Percentiles rank a stretch among this genome's conserved stretches.
phyloP scores from a whole-genome alignment of 2,113 vertebrate species.

The Carassius auratus region DNA sequence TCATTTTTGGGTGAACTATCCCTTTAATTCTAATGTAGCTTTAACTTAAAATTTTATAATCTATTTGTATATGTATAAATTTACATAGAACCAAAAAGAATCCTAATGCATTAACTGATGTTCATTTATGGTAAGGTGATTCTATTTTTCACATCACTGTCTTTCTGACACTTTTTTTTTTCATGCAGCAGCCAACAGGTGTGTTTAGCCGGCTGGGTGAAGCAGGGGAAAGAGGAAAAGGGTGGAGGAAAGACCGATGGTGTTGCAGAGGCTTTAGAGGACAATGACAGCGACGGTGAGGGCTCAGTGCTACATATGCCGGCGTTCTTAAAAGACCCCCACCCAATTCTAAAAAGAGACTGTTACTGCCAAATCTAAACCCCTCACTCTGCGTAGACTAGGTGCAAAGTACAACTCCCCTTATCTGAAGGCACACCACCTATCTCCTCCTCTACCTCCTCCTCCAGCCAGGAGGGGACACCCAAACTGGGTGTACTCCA shows the following conservation, averaged over 20 bases:
- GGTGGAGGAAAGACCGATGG: constrained; percentile 19
- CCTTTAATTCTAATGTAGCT: no score
- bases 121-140: background rate
- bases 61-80: background rate
- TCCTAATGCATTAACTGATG: background rate
- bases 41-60: background rate
- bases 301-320: constrained; percentile 87
- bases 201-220: constrained; percentile 92
- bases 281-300: constrained; percentile 79
- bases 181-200: constrained; percentile 81
- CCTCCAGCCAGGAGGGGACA: constrained; percentile 52
- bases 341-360: constrained; percentile 63
- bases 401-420: constrained; percentile 67
- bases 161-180: background rate
- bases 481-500: constrained; percentile 78
- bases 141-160: background rate
- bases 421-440: constrained; percentile 62
- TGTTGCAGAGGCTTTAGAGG: constrained; percentile 32
- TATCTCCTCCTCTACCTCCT: constrained; percentile 42
- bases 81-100: no score
- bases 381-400: constrained; percentile 71
- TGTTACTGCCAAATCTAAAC: constrained; percentile 50
- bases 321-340: constrained; percentile 83
- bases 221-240: constrained; percentile 55
- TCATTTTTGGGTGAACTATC: no score